Conservation (phyloP, 2,888 invertebrate species). For the Diachrysia chrysitis region DNA sequence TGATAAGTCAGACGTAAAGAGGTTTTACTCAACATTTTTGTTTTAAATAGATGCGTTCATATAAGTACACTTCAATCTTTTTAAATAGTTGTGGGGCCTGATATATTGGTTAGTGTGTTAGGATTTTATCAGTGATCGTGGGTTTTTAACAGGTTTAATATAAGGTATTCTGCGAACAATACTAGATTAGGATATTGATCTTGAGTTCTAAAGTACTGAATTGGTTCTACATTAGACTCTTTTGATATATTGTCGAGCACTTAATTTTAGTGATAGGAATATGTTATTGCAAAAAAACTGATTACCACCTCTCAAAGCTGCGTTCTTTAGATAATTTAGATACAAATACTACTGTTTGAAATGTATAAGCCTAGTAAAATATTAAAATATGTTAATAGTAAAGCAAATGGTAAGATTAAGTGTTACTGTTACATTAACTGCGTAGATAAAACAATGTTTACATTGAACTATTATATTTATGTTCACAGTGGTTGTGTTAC, state of each 20-base stretch:
- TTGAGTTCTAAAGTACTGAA: background rate
- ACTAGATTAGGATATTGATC: background rate
- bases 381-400: slow-evolving; percentile 3
- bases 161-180: background rate
- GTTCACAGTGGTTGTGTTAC: background rate
- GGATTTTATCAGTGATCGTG: background rate
- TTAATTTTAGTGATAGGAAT: background rate
- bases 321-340: background rate
- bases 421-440: background rate
- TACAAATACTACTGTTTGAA: background rate
- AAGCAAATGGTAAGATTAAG: slow-evolving; percentile 3
- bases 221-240: background rate
- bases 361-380: background rate
- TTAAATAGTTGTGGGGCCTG: slow-evolving; percentile 27
- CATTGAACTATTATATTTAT: background rate
- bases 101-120: slow-evolving; percentile 12
- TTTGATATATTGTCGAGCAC: background rate
- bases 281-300: background rate
- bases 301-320: background rate
- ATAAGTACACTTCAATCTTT: slow-evolving; percentile 38
- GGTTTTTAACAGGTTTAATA: background rate
- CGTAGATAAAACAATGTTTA: background rate
- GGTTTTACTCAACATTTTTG: slow-evolving; percentile 46
- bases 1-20: slow-evolving; percentile 67
- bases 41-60: slow-evolving; percentile 37